Percentiles rank a stretch among this genome's conserved stretches.
Conservation (phyloP, 2,888 invertebrate genomes). For the Melinopterus prodromus region DNA sequence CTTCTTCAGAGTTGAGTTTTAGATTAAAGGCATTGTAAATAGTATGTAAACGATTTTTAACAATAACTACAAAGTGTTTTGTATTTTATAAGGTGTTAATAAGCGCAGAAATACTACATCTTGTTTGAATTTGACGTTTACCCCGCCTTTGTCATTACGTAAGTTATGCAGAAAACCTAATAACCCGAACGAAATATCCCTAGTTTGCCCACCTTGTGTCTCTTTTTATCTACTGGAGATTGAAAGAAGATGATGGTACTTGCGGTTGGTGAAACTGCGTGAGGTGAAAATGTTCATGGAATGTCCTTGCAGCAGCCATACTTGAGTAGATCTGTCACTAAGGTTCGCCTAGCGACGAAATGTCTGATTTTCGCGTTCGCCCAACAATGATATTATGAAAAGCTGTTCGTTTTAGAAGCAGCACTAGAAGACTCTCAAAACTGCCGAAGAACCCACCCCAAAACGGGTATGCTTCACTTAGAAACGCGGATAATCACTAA, state of each 20-base stretch:
- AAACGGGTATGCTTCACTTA: conserved; percentile 36
- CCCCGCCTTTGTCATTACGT: background rate
- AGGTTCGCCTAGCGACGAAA: conserved; percentile 18
- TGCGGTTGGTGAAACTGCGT: background rate
- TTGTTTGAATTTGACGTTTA: background rate
- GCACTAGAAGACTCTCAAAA: background rate
- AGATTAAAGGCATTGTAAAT: no score
- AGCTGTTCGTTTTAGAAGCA: background rate
- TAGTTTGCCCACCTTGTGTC: background rate
- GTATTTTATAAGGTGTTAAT: no score
- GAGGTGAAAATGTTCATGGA: conserved; percentile 27
- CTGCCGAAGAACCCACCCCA: background rate
- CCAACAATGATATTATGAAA: conserved; percentile 10
- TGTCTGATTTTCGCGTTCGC: background rate
- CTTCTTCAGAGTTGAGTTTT: no score
- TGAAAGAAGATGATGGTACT: background rate
- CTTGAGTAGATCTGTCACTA: conserved; percentile 32
- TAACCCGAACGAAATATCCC: background rate
- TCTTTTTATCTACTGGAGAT: background rate
- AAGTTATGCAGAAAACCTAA: background rate
- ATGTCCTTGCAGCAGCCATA: conserved; percentile 31
- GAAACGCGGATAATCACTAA: conserved; percentile 36
- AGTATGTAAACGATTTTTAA: no score
- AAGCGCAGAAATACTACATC: background rate
- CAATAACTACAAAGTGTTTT: no score